Base-by-base conservation (phyloP, 2,113 vertebrate genomes). In the Psittacula cyanocephala region DNA sequence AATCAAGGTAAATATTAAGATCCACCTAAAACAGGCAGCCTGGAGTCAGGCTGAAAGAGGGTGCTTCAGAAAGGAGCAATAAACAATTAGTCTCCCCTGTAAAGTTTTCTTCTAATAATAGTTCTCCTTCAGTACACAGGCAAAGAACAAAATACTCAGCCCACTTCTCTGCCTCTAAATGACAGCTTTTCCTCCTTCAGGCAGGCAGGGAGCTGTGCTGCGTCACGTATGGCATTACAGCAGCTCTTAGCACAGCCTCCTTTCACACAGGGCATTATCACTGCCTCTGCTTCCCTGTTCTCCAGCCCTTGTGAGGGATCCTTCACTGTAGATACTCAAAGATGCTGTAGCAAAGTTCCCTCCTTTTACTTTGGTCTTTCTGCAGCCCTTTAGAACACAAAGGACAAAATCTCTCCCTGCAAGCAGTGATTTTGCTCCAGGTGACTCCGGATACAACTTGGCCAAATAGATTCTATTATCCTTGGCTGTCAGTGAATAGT, bases 51-150 rank as follows among this genome's bases (percentile, higher is more conserved):
- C 52, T 64, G 68, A 78, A 50, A 43, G 78, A 69, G 44, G 35
- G 18, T 44, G 18, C 89, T 86, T 88, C 76, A 86, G 92, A 83
- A 94, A 95, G 39, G 33, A 96, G 29, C 82, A 68, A 17, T 49
- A 59, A 89, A 52, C 46, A 50, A 81, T 78, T 93, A 93, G 68
- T 71, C 53, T 77, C 15, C 33, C 70, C 85, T 86, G 81, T 82
- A 35, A 53, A 6, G 8, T 71, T 86, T 88, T 41, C 37, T 91
- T 28, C n/a, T 75, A 69, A 70, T 69, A 59, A 46, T 64, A 3
- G 59, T 77, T 97, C 84, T 80, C 69, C 64, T 77, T 78, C 35
- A 63, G 49, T 23, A 46, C 2, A 4, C 75, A 67, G 71, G 92
- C 87, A 88, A 94, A 77, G 39, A 87, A 59, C 53, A 82, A 85